These are phyloP conservation scores for Chymomyza costata DNA, from an alignment of 1,140 invertebrate species.

Conservation along the genomic window DNA sequence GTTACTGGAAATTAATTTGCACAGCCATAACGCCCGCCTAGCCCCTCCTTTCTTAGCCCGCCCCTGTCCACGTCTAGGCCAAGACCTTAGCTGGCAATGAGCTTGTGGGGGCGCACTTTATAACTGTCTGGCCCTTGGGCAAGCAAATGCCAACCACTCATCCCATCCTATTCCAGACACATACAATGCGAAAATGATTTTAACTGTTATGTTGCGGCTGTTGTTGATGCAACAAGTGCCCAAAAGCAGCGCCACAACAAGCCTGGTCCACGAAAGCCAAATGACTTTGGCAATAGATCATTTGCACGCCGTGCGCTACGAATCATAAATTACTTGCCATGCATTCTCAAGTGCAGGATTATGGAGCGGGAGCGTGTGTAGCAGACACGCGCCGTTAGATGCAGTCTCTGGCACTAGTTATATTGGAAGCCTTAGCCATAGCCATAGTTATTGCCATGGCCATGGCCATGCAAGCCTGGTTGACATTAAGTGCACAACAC, in stretches of 20 bases:
- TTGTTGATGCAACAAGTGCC: conserved; percentile 60
- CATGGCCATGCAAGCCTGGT: no score
- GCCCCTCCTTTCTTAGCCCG: no score
- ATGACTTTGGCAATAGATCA: conserved; percentile 60
- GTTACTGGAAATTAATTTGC: conserved; percentile 29
- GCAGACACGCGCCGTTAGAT: conserved; percentile 5
- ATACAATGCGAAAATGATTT: conserved; percentile 47
- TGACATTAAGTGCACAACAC: conserved; percentile 59
- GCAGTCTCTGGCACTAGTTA: conserved; percentile 13
- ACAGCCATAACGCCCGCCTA: conserved; percentile 9
- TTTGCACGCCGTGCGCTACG: conserved; percentile 60
- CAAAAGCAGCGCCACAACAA: conserved; percentile 15
- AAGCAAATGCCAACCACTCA: conserved; percentile 5
- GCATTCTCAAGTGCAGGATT: conserved; percentile 1
- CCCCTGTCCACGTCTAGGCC: no score
- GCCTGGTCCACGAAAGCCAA: conserved; percentile 5
- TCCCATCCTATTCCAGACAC: conserved; percentile 12
- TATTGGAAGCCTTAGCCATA: conserved; percentile 59
- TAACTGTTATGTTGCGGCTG: conserved; percentile 56
- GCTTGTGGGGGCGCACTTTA: conserved; percentile 60
- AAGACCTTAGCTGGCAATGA: no score
- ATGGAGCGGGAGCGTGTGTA: conserved; percentile 9
- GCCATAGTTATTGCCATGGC: no score
- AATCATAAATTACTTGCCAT: conserved; percentile 62
- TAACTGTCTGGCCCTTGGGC: conserved; percentile 47